Evolutionary conservation across 2,113 vertebrate species (phyloP).

Genomic region (Syngnathus scovelli): DNA sequence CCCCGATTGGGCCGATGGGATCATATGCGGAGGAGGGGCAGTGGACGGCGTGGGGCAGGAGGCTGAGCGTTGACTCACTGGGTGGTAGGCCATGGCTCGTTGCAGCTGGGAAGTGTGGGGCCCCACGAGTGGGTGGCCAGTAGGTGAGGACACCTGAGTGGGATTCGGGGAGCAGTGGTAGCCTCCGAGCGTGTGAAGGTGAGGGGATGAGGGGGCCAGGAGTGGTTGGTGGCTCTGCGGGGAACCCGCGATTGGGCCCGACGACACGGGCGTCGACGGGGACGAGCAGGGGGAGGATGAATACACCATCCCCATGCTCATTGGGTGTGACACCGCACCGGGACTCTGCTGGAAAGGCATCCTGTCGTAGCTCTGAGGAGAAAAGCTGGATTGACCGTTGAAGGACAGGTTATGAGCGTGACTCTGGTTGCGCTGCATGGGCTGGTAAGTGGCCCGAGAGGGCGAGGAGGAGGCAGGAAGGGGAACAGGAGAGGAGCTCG

Average conservation of each 20-base stretch:
- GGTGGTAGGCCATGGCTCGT: conserved; percentile 76
- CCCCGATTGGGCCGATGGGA: conserved; percentile 84
- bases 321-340: conserved; percentile 72
- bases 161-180: conserved; percentile 80
- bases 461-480: conserved; percentile 61
- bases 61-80: conserved; percentile 77
- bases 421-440: conserved; percentile 77
- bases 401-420: conserved; percentile 68
- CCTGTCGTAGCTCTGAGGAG: conserved; percentile 81
- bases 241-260: conserved; percentile 59
- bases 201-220: conserved; percentile 73
- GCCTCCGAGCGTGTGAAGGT: conserved; percentile 74
- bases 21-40: conserved; percentile 72
- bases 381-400: conserved; percentile 85
- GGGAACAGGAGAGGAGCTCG: conserved; percentile 68
- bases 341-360: conserved; percentile 84
- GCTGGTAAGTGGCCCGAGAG: conserved; percentile 80
- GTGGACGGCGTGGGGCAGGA: conserved; percentile 79
- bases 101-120: conserved; percentile 83
- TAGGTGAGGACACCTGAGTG: conserved; percentile 73
- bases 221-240: conserved; percentile 70
- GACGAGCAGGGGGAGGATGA: conserved; percentile 74
- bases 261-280: conserved; percentile 59
- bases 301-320: conserved; percentile 84
- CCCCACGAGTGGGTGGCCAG: conserved; percentile 70